Percentiles rank a stretch among this genome's conserved stretches.
phyloP scores from a whole-genome alignment of 2,797 vertebrate genomes.

The Falco peregrinus region DNA sequence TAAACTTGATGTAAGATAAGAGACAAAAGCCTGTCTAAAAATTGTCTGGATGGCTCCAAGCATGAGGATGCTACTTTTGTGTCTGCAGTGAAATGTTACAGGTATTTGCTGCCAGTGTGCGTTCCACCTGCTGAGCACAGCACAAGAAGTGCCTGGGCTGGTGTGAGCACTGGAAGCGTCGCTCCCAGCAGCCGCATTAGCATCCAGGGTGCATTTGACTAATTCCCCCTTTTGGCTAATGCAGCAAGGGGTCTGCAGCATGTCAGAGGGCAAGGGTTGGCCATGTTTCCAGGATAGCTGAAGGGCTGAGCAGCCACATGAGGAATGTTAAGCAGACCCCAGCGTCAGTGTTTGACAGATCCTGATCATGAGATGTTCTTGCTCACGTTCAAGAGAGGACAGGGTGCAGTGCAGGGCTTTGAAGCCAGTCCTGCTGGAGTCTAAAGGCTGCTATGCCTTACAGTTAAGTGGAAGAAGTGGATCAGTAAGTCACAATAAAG shows the following conservation, averaged over 20 bases:
- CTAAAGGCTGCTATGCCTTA: background rate
- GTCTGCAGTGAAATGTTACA: background rate
- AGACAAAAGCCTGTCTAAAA: background rate
- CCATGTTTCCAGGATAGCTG: accelerated
- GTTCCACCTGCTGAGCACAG: background rate
- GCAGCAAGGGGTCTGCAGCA: background rate
- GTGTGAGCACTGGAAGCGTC: background rate
- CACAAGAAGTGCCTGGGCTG: background rate
- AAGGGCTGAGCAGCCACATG: background rate
- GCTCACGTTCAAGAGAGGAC: background rate
- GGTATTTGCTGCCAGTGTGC: background rate
- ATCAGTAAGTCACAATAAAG: background rate
- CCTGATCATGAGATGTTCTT: background rate
- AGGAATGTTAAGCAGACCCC: background rate
- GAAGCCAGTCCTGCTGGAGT: background rate
- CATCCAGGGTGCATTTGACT: background rate
- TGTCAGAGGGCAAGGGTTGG: background rate
- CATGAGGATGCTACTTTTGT: background rate
- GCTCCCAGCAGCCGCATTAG: background rate
- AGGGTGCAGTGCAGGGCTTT: background rate
- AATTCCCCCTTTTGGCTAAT: background rate
- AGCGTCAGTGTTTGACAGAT: background rate
- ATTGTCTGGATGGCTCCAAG: background rate
- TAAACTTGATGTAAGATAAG: background rate
- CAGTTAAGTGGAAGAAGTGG: background rate